Base-by-base conservation (phyloP, 2,888 invertebrate species). In the Eilema depressum region DNA sequence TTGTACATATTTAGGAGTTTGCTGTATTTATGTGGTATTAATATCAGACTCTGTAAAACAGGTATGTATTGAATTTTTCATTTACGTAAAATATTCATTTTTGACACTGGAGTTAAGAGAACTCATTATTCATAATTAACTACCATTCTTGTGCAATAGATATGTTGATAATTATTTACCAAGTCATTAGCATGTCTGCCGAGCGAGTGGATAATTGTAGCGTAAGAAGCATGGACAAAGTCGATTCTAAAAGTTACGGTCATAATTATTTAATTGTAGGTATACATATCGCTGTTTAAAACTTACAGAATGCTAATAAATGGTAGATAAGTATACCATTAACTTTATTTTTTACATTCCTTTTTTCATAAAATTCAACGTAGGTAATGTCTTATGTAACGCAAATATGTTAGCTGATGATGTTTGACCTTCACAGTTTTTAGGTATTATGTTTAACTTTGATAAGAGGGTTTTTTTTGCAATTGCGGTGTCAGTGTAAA, bases 1-100 rank as follows among this genome's bases (percentile, higher is more conserved):
- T 80, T 92, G 96, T 14, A 97, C 97, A 0, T 97, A 97, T 85
- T 96, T 96, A 47, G 96, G 97, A 30, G 97, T 97, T 0, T 96
- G 96, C 76, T 97, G 97, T 83, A 98, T 98, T 14, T 98, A 98
- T 85, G 96, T 97, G 2, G 97, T 98, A 5, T 97, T 98, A 79
- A 97, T 98, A 85, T 96, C 97, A 5, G 96, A 96, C 78, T 96
- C 97, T 7, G 90, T 97, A 12, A 95, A 96, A 89, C 96, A 97
- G 96, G 97, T 97, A 84, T 84, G 89, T 67, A 14, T 41, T 41
- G 11, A 41, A 11, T 41, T 14, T 41, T 4, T 17, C 0, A 14
- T 17, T 41, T 41, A 0, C 4, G 41, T n/a, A 53, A 10, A 53
- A 53, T 53, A n/a, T 53, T n/a, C n/a, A 53, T 20, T n/a, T 7